Evolutionary conservation across 2,888 invertebrate genomes (phyloP).

Genomic region (Lithodes maja): DNA sequence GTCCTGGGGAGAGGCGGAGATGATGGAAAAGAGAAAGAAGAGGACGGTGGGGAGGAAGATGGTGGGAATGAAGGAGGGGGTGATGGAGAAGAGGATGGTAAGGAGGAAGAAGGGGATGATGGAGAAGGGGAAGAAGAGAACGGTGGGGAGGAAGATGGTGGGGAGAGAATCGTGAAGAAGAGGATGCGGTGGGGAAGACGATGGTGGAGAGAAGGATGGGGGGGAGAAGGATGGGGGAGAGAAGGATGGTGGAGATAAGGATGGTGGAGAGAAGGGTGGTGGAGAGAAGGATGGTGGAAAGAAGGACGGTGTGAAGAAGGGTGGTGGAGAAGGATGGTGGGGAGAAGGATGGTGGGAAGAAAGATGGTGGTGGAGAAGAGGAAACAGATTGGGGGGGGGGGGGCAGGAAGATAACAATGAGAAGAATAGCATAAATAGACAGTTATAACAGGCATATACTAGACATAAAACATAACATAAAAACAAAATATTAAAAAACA

Average conservation of each 20-base stretch:
- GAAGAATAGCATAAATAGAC: too few relatives aligned
- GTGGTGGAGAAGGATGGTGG: constrained; percentile 1
- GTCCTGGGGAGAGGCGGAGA: background rate
- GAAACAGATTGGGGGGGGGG: background rate
- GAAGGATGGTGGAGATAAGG: too few relatives aligned
- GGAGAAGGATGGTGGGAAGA: background rate
- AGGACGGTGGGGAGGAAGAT: background rate
- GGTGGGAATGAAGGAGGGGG: background rate
- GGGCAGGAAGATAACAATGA: background rate
- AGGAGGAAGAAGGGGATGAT: background rate
- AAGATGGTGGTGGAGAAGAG: background rate
- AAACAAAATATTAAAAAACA: too few relatives aligned
- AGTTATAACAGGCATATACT: too few relatives aligned
- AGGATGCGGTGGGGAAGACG: background rate
- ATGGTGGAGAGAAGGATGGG: background rate
- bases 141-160: background rate
- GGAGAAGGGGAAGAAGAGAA: background rate
- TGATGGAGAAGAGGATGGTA: background rate
- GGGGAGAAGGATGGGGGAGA: background rate
- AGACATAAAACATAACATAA: too few relatives aligned
- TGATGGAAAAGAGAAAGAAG: background rate
- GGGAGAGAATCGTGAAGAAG: background rate
- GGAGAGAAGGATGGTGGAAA: too few relatives aligned
- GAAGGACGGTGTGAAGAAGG: background rate
- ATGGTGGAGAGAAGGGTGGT: background rate